Base-by-base conservation (phyloP, 2,113 vertebrate genomes). In the Peucedramus taeniatus region DNA sequence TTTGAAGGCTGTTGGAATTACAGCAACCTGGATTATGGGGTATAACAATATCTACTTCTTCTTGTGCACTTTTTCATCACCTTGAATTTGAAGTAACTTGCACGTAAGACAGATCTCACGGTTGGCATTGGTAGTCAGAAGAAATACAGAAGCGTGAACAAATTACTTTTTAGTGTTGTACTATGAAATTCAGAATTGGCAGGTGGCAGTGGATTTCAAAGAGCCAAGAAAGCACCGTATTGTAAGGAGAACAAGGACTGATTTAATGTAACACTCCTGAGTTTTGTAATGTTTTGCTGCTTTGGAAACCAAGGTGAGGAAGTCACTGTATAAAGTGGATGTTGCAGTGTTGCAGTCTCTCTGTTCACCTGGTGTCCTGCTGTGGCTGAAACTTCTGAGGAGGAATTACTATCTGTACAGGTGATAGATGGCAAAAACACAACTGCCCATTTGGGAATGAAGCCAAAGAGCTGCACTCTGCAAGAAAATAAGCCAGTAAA, bases 51-150 rank as follows among this genome's bases (percentile, higher is more conserved):
- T 31, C 51, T 50, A 3, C 22, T 64, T 24, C 44, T 44, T 4
- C 50, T 53, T 4, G 1, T 61, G 63, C 20, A 33, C 17, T 65
- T 76, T 76, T 74, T 64, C 37, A 77, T 69, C 54, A 70, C 15
- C 35, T 65, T 65, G 56, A 9, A 45, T 39, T 63, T 30, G 3
- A 63, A 85, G 44, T 16, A 31, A 57, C 14, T 30, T 39, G 26
- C 0, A 4, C 6, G 2, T 33, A 35, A n/a, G 64, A 50, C 24
- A 68, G 7, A 68, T 63, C 12, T 83, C 50, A 37, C 0, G 0
- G 80, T 61, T 88, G 11, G 9, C 40, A 7, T 78, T 82, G 68
- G 35, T 54, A 56, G 39, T 28, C 47, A 44, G 61, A 70, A 89
- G 82, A 89, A 84, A 47, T 40, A 50, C 35, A 23, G 40, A 53